Evolutionary conservation across 2,888 invertebrate genomes (phyloP), one percentile per base, ranked within the genome.

Genomic region (Anthophora plumipes): DNA sequence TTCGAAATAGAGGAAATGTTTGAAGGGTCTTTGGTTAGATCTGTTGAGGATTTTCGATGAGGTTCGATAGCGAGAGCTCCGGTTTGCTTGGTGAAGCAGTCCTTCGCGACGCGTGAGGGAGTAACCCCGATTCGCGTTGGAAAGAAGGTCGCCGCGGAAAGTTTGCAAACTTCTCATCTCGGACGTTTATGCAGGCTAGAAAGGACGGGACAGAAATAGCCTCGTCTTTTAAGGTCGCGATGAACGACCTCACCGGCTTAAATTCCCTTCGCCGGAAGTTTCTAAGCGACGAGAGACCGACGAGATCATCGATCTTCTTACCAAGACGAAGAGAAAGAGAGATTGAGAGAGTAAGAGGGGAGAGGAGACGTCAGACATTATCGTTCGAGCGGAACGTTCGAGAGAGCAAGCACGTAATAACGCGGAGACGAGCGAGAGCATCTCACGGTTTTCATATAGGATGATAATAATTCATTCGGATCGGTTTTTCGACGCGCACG

Each of bases 251-350:
- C 80, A 64, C 61, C 60, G 64, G 77, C 72, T 83, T 77, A 77
- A 86, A 85, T 79, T 77, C 83, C 83, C 68, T 77, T 80, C 55
- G 73, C 76, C 71, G 80, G 77, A 83, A 86, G 80, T 85, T 86
- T 63, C 85, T 57, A 61, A 77, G 20, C 57, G 63, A 7, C 41
- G 57, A 50, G 59, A 75, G 39, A 54, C 50, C 57, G 46, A 31
- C 66, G 60, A 55, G 85, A 86, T 86, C 85, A 80, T 87, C 85
- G 86, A 87, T 86, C 86, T 82, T 79, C 54, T 31, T 8, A 48
- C 37, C 14, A 50, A 54, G n/a, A 12, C 2, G 12, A 1, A 5
- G 25, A 4, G 11, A 31, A 14, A 11, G 31, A 9, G 46, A 4
- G n/a, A n/a, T n/a, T n/a, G n/a, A n/a, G 50, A 37, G 41, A 31